Conservation (phyloP, 2,113 vertebrate species). For the Chloropsis cyanopogon region DNA sequence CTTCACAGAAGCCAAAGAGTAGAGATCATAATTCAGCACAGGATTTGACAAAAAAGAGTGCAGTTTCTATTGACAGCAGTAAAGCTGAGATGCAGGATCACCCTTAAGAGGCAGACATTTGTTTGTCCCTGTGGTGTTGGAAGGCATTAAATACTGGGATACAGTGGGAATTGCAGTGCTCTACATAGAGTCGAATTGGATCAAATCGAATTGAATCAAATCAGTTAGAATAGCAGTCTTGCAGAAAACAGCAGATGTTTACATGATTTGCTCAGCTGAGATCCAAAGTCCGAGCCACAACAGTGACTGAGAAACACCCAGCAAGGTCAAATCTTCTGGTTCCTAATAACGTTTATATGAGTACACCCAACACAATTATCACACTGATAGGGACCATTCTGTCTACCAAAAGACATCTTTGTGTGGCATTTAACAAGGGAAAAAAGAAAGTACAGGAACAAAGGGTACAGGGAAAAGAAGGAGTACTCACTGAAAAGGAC, state of each 20-base stretch:
- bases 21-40: not conserved
- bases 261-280: conserved; percentile 21
- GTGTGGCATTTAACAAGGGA: not conserved
- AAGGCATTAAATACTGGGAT: not conserved
- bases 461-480: not conserved
- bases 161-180: not conserved
- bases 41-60: not conserved
- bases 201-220: conserved; percentile 38
- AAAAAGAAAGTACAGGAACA: not conserved
- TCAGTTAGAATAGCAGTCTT: conserved; percentile 8
- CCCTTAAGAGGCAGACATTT: not conserved
- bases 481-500: not conserved
- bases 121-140: not conserved
- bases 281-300: conserved; percentile 62
- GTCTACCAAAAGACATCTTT: not conserved
- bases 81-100: not conserved
- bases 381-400: not conserved
- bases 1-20: not conserved
- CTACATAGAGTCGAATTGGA: not conserved
- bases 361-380: conserved; percentile 1
- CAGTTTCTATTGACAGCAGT: not conserved
- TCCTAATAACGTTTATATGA: conserved; percentile 51
- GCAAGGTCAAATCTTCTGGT: conserved; percentile 62
- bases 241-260: conserved; percentile 45
- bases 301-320: conserved; percentile 60